Conservation (phyloP, 2,113 vertebrate genomes). For the Amphilophus citrinellus region DNA sequence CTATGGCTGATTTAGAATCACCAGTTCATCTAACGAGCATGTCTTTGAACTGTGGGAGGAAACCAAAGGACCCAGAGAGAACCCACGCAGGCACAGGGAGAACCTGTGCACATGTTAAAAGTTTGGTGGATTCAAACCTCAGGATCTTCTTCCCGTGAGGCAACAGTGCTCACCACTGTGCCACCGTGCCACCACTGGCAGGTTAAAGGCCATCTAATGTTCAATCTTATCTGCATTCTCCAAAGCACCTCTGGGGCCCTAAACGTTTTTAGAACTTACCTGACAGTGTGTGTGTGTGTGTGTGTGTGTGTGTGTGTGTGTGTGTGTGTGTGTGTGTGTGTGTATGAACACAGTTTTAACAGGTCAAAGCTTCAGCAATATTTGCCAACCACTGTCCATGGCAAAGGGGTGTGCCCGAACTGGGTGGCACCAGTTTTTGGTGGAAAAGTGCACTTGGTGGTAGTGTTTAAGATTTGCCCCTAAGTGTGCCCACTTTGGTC, state of each 20-base stretch:
- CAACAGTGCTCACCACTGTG: too few relatives aligned
- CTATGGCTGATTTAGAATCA: not conserved
- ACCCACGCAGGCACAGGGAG: not conserved
- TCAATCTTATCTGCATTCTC: too few relatives aligned
- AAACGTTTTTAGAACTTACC: too few relatives aligned
- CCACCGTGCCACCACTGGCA: too few relatives aligned
- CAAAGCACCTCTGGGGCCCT: not conserved
- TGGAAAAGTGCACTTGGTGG: not conserved
- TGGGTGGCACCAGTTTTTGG: not conserved
- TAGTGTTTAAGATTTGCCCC: not conserved
- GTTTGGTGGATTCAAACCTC: too few relatives aligned
- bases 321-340: not conserved
- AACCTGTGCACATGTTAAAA: rapidly evolving
- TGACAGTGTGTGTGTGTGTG: not conserved
- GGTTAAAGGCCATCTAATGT: too few relatives aligned
- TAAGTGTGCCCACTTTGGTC: not conserved
- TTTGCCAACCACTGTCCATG: not conserved
- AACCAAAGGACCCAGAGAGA: not conserved
- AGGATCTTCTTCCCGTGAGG: too few relatives aligned
- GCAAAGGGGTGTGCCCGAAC: not conserved
- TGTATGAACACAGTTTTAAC: not conserved
- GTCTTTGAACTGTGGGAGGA: not conserved
- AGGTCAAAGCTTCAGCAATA: not conserved
- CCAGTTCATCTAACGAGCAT: not conserved
- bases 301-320: not conserved